Evolutionary conservation across 2,113 vertebrate species (phyloP).

Genomic region (Ahaetulla prasina): DNA sequence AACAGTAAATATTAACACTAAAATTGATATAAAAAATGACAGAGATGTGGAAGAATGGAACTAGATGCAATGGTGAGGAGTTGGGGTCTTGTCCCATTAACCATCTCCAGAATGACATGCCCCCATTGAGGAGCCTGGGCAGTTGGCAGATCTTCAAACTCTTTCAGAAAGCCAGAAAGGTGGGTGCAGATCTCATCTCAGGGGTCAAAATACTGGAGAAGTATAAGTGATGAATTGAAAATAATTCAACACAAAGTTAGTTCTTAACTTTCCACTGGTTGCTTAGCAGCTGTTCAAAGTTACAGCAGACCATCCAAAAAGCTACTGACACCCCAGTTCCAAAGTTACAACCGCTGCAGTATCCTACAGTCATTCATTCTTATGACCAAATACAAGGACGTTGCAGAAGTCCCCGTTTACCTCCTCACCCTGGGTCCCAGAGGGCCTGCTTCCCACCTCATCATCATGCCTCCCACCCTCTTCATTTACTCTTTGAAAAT

Average conservation of each 20-base stretch:
- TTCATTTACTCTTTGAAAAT: not conserved
- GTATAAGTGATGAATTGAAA: not conserved
- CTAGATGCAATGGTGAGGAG: not conserved
- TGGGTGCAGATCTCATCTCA: not conserved
- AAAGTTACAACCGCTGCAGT: not conserved
- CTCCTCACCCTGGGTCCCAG: not conserved
- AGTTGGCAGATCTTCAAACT: not conserved
- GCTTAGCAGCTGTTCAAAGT: not conserved
- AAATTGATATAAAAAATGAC: not conserved
- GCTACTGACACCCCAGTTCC: not conserved
- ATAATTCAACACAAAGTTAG: not conserved
- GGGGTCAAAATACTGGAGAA: not conserved
- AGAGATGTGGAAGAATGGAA: not conserved
- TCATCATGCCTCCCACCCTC: not conserved
- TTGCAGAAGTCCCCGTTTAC: not conserved
- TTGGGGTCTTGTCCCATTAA: not conserved
- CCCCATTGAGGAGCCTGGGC: not conserved
- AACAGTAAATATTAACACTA: not conserved
- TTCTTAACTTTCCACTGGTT: not conserved
- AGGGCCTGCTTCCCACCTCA: not conserved
- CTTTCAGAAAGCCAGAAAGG: not conserved
- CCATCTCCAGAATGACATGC: not conserved
- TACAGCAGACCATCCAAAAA: not conserved
- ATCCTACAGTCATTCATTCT: not conserved
- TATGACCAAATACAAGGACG: not conserved